Evolutionary conservation across 2,113 vertebrate species (phyloP).

Genomic region (Alouatta palliata): DNA sequence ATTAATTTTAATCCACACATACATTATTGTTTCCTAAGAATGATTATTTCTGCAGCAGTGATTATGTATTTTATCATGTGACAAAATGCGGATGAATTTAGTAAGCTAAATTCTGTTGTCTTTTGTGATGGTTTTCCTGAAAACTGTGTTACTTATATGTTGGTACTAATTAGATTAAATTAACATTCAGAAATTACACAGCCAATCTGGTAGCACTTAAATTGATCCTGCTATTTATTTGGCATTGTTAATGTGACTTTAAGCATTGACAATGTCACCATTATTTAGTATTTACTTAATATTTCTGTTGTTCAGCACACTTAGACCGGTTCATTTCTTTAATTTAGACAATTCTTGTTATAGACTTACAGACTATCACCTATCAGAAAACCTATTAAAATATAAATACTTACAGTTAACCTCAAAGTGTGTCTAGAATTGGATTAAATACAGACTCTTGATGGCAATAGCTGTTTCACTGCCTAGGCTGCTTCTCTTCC

Average conservation of each 20-base stretch:
- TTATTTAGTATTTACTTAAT: conserved; percentile 6
- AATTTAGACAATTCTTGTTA: conserved; percentile 20
- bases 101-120: conserved; percentile 14
- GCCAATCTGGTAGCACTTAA: conserved; percentile 41
- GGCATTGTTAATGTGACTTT: conserved; percentile 34
- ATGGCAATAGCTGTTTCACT: neutral
- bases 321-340: neutral
- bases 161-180: conserved; percentile 53
- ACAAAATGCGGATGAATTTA: neutral
- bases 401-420: neutral
- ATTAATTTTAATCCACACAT: neutral
- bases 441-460: neutral
- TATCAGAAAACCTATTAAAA: neutral
- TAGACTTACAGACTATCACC: neutral
- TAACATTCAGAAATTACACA: conserved; percentile 58
- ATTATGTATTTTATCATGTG: neutral
- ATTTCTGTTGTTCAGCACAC: neutral
- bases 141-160: conserved; percentile 18
- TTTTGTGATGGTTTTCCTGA: conserved; percentile 16
- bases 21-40: neutral
- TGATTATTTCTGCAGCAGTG: neutral
- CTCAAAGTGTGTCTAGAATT: neutral
- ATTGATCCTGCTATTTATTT: conserved; percentile 35
- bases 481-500: neutral
- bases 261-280: neutral